Evolutionary conservation across 1,140 invertebrate genomes (phyloP).

Genomic region (Heliconius congener): DNA sequence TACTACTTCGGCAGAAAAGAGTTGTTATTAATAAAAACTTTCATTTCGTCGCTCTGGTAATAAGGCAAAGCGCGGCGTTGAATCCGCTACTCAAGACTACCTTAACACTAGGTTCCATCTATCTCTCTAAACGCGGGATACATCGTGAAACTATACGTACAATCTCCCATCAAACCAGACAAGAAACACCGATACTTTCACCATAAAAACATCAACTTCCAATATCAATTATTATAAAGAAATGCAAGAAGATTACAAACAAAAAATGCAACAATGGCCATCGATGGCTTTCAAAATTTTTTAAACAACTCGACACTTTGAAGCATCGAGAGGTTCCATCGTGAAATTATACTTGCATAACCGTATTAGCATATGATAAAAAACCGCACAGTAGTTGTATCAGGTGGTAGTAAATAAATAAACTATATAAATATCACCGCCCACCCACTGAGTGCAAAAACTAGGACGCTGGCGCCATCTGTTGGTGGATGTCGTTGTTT

Average conservation of each 20-base stretch:
- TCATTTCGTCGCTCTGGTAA: too few species aligned
- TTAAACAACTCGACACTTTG: slow-evolving; percentile 19
- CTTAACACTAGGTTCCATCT: too few species aligned
- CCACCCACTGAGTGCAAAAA: slow-evolving; percentile 64
- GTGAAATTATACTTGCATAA: slow-evolving; percentile 27
- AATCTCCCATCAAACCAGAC: too few species aligned
- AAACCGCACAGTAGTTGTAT: slow-evolving; percentile 34
- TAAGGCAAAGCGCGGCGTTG: too few species aligned
- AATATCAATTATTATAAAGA: neutral
- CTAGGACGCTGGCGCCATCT: slow-evolving; percentile 39
- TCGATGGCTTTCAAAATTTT: slow-evolving; percentile 1
- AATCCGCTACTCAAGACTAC: too few species aligned
- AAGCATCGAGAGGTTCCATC: slow-evolving; percentile 17
- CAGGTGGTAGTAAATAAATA: slow-evolving; percentile 53
- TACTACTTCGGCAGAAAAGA: too few species aligned
- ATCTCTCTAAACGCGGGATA: too few species aligned
- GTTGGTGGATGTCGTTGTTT: slow-evolving; percentile 34
- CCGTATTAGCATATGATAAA: slow-evolving; percentile 33
- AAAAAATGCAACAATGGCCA: neutral
- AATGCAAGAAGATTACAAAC: neutral
- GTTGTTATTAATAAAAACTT: neutral
- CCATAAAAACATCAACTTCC: neutral
- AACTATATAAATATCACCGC: slow-evolving; percentile 35
- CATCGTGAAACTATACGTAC: neutral
- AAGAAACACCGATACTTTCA: too few species aligned